Evolutionary conservation across 2,888 invertebrate genomes (phyloP), one percentile per base, ranked within the genome.

Genomic region (Syritta pipiens): DNA sequence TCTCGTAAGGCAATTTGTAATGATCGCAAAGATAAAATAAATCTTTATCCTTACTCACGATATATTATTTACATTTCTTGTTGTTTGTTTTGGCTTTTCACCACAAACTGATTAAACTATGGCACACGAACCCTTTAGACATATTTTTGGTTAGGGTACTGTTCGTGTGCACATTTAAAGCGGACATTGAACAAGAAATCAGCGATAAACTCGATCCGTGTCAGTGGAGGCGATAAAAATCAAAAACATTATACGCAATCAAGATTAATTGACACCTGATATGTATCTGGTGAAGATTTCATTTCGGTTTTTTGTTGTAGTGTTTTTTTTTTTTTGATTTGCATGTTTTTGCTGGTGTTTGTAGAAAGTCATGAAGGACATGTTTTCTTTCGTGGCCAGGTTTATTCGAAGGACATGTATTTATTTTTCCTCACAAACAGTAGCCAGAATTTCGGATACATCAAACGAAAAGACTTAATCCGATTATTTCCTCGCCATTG

Each of bases 1-100:
- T 77, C 77, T 35, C 46, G 67, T 72, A 30, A 72, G 68, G 37
- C 74, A 67, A 79, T 79, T 79, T 79, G 79, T 79, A 62, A 79
- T 68, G 62, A 79, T 79, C 79, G 44, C 48, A 62, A 32, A 57
- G 79, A 79, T 79, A 62, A 62, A 67, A 79, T 74, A 79, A 79
- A 79, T 79, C 79, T 79, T 67, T 53, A 67, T 79, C 74, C 67
- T 37, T 74, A 49, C 24, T 46, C 51, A 14, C 28, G 30, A 10
- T 17, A 59, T n/a, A n/a, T n/a, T n/a, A n/a, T n/a, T n/a, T n/a
- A n/a, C n/a, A n/a, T n/a, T n/a, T n/a, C n/a, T n/a, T n/a, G n/a
- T n/a, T n/a, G n/a, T n/a, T n/a, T n/a, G n/a, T n/a, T 63, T 65
- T 35, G 37, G 28, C 46, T 4, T 12, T 10, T 37, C 12, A 28